Conservation (phyloP, 2,797 vertebrate genomes). For the Alca torda region DNA sequence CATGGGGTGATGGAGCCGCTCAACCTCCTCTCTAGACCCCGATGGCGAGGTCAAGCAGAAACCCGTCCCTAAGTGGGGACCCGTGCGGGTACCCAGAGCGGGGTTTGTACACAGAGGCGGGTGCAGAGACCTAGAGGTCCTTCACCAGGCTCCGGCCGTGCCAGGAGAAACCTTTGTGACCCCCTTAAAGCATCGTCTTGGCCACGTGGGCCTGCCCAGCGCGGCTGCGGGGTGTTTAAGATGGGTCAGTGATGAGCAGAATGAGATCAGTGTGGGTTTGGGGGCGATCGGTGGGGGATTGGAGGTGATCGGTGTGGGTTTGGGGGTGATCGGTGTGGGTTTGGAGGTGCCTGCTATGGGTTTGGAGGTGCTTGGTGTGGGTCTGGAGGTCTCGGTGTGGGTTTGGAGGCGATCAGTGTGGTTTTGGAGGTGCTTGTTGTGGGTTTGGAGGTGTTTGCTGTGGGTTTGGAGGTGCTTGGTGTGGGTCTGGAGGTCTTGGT, state of each 20-base stretch:
- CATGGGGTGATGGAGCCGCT: not conserved
- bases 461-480: not conserved
- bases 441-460: too few relatives aligned
- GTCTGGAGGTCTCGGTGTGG: too few relatives aligned
- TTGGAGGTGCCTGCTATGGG: not conserved
- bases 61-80: not conserved
- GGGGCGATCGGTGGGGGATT: not conserved
- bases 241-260: not conserved
- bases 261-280: rapidly evolving
- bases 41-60: not conserved
- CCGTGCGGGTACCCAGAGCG: rapidly evolving
- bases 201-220: not conserved
- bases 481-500: not conserved
- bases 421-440: too few relatives aligned
- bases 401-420: rapidly evolving
- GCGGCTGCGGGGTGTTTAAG: rapidly evolving
- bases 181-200: not conserved
- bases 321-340: too few relatives aligned
- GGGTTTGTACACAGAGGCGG: rapidly evolving
- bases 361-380: too few relatives aligned
- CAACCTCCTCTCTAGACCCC: too few relatives aligned
- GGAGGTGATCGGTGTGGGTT: not conserved
- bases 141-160: rapidly evolving
- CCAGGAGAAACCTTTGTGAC: not conserved
- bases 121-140: not conserved